These are phyloP conservation scores for Chirona hameri DNA, from an alignment of 2,888 invertebrate species.

Conservation along the genomic window DNA sequence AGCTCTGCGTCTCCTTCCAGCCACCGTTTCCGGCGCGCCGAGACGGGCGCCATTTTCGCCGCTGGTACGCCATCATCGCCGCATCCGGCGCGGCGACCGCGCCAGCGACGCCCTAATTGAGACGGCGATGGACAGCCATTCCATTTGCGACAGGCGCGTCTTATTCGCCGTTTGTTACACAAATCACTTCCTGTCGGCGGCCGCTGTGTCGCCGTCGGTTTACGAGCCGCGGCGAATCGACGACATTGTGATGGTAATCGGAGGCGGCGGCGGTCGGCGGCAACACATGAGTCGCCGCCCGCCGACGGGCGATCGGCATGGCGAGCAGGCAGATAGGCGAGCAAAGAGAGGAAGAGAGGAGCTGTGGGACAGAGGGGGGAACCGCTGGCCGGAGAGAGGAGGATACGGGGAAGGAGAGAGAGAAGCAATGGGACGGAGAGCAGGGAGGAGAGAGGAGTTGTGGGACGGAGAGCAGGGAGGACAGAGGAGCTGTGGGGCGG, in stretches of 20 bases:
- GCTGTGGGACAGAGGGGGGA: too few relatives aligned
- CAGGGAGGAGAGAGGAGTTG: too few relatives aligned
- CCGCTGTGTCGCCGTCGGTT: neutral
- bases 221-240: conserved; percentile 10
- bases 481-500: too few relatives aligned
- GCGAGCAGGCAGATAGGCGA: too few relatives aligned
- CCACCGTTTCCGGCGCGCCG: neutral
- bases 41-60: neutral
- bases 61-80: neutral
- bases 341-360: too few relatives aligned
- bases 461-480: too few relatives aligned
- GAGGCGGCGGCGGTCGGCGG: neutral
- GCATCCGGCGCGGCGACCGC: neutral
- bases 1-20: neutral
- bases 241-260: conserved; percentile 13
- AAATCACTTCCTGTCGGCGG: conserved; percentile 8
- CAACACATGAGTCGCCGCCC: neutral
- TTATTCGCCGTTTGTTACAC: conserved; percentile 26
- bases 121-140: neutral
- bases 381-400: too few relatives aligned
- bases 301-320: neutral
- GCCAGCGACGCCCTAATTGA: neutral
- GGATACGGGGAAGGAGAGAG: too few relatives aligned
- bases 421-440: too few relatives aligned
- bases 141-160: conserved; percentile 27